These are phyloP conservation scores for Arremon brunneinucha DNA, from an alignment of 2,797 vertebrate genomes.

Conservation along the genomic window DNA sequence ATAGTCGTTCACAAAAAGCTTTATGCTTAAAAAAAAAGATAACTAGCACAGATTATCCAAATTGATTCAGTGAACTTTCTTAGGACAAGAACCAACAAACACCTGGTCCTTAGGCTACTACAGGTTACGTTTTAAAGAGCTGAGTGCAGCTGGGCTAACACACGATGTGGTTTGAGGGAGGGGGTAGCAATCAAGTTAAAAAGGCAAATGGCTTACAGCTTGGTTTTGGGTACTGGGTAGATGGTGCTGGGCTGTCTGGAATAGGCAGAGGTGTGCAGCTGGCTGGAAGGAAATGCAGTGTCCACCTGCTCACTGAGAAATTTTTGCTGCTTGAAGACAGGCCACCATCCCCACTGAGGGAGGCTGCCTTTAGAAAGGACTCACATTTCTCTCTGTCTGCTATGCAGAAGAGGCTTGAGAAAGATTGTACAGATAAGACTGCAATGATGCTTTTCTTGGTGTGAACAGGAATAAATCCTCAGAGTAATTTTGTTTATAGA, in stretches of 20 bases:
- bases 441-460: background rate
- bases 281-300: background rate
- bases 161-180: background rate
- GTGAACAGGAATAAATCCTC: background rate
- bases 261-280: background rate
- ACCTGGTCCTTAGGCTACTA: background rate
- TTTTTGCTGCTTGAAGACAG: background rate
- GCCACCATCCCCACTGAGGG: background rate
- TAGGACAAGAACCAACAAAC: background rate
- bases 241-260: background rate
- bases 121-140: background rate
- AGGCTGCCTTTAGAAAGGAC: background rate
- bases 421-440: background rate
- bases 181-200: background rate
- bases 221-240: rapidly evolving
- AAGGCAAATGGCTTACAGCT: background rate
- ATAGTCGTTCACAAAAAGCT: background rate
- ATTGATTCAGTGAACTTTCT: background rate
- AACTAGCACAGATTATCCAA: background rate
- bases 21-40: background rate
- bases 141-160: background rate
- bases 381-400: rapidly evolving
- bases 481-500: background rate
- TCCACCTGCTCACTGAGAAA: background rate
- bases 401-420: background rate